Evolutionary conservation across 2,888 invertebrate species (phyloP), one percentile per base, ranked within the genome.

Genomic region (Aspidapion aeneum): DNA sequence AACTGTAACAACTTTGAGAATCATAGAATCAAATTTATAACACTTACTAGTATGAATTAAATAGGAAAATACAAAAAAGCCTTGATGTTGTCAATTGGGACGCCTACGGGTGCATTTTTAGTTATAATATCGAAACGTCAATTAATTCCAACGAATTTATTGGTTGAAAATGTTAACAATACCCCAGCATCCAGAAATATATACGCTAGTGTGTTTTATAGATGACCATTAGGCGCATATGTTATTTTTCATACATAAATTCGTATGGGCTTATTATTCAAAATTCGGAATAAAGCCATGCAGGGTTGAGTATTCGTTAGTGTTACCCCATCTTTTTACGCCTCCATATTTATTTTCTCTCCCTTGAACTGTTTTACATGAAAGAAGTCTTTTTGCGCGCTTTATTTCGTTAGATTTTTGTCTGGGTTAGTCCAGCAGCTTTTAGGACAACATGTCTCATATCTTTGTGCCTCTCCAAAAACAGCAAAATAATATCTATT

Each of bases 181-280:
- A 35, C 35, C 35, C 35, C 35, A 35, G 35, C 35, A 35, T 35
- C 35, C 35, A 35, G 35, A 7, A n/a, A n/a, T n/a, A n/a, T n/a
- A n/a, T n/a, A n/a, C n/a, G n/a, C n/a, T n/a, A n/a, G 35, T 35
- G 35, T 12, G 35, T 66, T 62, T 59, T 63, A 64, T 64, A 64
- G 64, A 64, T 66, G 64, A 64, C 66, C 64, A 66, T 66, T 64
- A 64, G 58, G 59, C 52, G 66, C 66, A 66, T 66, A 66, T 66
- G 66, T 64, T 66, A 63, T 55, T 66, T 66, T 66, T 66, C 66
- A 35, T 12, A 12, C n/a, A 35, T 35, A 7, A 3, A 3, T 3
- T 35, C 3, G 35, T 35, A 12, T 35, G 35, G 35, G 35, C 35
- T 35, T 12, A 35, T 35, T 35, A 35, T 35, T 35, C 35, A 35